Evolutionary conservation across 2,888 invertebrate genomes (phyloP).

Genomic region (Urechis unicinctus): DNA sequence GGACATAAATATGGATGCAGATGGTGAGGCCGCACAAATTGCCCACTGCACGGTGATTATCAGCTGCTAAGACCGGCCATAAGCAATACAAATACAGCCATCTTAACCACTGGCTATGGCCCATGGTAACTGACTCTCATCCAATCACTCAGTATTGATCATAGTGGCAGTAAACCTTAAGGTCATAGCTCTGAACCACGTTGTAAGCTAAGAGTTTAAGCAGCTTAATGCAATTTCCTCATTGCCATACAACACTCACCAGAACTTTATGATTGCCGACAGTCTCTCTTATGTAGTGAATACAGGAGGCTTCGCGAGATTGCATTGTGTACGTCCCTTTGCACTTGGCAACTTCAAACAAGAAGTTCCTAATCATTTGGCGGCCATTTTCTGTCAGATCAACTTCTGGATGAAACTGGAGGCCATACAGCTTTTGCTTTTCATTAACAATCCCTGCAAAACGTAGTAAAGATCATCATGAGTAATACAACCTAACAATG

Average conservation of each 20-base stretch:
- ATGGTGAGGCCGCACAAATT: too few relatives aligned
- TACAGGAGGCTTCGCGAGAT: constrained; percentile 79
- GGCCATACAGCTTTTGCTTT: constrained; percentile 69
- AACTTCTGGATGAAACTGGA: constrained; percentile 99
- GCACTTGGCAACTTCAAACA: constrained; percentile 83
- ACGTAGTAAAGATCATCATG: background rate
- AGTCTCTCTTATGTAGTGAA: constrained; percentile 81
- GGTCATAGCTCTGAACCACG: too few relatives aligned
- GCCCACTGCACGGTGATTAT: too few relatives aligned
- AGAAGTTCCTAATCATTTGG: constrained; percentile 87
- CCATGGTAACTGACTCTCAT: background rate
- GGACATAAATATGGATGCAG: too few relatives aligned
- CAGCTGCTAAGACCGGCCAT: too few relatives aligned
- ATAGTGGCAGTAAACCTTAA: too few relatives aligned
- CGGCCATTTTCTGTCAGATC: constrained; percentile 88
- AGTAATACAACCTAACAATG: background rate
- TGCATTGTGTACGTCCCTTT: constrained; percentile 82
- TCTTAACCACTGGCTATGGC: background rate
- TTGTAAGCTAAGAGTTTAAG: too few relatives aligned
- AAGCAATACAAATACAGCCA: too few relatives aligned
- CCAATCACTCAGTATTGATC: too few relatives aligned
- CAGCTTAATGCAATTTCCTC: too few relatives aligned
- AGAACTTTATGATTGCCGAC: constrained; percentile 89
- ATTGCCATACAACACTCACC: constrained; percentile 62
- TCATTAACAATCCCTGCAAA: constrained; percentile 78